These are phyloP conservation scores for Calosoma granatense DNA, from an alignment of 1,140 invertebrate genomes.

Conservation along the genomic window DNA sequence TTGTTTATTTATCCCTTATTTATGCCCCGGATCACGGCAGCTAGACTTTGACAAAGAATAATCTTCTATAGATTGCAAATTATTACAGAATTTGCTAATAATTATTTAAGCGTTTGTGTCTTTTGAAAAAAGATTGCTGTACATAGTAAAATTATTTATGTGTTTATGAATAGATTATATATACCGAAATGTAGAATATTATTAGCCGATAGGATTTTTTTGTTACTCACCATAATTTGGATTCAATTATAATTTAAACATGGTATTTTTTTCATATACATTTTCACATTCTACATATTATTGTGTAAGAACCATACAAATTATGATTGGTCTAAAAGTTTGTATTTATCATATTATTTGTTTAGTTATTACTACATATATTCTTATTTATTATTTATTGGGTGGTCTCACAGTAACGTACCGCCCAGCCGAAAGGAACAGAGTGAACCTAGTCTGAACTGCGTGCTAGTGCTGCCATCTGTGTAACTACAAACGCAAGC, in stretches of 20 bases:
- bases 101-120: neutral
- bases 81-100: no score
- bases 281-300: no score
- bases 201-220: slow-evolving; percentile 30
- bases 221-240: slow-evolving; percentile 19
- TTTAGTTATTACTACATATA: no score
- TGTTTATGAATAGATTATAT: slow-evolving; percentile 9
- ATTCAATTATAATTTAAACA: slow-evolving; percentile 6
- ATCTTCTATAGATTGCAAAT: no score
- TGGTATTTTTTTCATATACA: no score
- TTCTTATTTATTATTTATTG: no score
- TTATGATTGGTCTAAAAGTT: no score
- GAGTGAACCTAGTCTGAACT: slow-evolving; percentile 29
- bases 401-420: no score
- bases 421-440: slow-evolving; percentile 20
- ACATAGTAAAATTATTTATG: neutral
- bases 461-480: neutral
- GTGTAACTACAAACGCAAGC: neutral
- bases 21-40: neutral
- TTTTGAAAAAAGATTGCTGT: neutral
- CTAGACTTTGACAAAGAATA: neutral
- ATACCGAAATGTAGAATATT: slow-evolving; percentile 25
- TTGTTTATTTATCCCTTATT: neutral
- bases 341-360: no score
- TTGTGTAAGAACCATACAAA: no score